A percentile compares a stretch with the other conserved stretches of the same genome.
Conservation (phyloP, 2,888 invertebrate species). For the Theretra japonica region DNA sequence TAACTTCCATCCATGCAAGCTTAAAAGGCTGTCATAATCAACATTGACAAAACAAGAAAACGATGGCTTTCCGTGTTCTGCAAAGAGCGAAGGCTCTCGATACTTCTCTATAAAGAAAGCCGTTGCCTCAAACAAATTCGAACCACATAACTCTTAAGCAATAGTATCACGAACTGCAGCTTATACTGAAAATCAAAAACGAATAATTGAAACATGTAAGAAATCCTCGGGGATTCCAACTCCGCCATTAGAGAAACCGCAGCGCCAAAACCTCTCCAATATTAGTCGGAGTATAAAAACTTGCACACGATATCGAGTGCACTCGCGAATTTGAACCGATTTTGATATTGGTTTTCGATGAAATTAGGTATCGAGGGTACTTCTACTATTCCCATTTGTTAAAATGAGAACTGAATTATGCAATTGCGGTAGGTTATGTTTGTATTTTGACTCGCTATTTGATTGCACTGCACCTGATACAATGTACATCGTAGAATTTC, state of each 20-base stretch:
- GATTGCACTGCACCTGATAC: too few species aligned
- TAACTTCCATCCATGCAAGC: too few species aligned
- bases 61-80: too few species aligned
- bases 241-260: constrained; percentile 7
- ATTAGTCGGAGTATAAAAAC: neutral
- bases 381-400: neutral
- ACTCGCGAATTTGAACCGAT: neutral
- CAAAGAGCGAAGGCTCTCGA: too few species aligned
- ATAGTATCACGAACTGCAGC: too few species aligned
- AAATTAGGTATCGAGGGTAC: neutral
- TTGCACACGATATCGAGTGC: neutral
- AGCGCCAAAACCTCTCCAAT: neutral
- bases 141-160: too few species aligned
- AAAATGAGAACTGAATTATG: neutral
- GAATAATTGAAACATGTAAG: neutral
- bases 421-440: neutral
- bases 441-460: too few species aligned
- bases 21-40: too few species aligned
- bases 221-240: neutral
- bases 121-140: too few species aligned
- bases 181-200: neutral
- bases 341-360: neutral
- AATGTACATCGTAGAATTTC: too few species aligned
- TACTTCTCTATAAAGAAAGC: too few species aligned
- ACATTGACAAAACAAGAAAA: too few species aligned